Percentiles rank a stretch among this genome's conserved stretches.
phyloP scores from a whole-genome alignment of 2,888 invertebrate genomes.

The Lordiphosa andalusiaca region DNA sequence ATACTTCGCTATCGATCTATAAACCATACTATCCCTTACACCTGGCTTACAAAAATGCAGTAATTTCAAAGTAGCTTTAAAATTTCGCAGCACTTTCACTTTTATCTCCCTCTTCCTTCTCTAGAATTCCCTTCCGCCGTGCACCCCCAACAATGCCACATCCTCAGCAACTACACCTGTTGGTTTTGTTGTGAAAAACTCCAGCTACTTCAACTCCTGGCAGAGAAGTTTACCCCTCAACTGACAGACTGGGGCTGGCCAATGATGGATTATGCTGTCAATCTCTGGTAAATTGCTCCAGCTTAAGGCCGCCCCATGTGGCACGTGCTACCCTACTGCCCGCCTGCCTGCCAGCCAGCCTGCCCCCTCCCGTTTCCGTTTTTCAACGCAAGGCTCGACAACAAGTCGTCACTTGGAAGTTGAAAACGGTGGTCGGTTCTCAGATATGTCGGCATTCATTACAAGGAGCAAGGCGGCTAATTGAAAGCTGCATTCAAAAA shows the following conservation, averaged over 20 bases:
- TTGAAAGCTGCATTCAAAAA: conserved; percentile 69
- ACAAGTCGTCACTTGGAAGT: conserved; percentile 59
- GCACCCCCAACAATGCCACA: conserved; percentile 13
- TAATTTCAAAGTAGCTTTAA: no score
- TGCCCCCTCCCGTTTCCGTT: conserved; percentile 11
- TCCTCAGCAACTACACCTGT: conserved; percentile 52
- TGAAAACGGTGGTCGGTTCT: conserved; percentile 4
- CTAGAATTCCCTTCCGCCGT: neutral
- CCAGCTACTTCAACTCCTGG: conserved; percentile 30
- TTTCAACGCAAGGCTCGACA: conserved; percentile 19
- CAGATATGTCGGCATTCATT: conserved; percentile 61
- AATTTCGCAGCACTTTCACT: no score
- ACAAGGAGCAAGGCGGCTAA: conserved; percentile 70
- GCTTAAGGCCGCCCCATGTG: conserved; percentile 55
- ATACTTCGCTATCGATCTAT: no score
- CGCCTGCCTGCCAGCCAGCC: conserved; percentile 2
- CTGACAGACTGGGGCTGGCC: conserved; percentile 26
- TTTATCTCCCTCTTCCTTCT: neutral
- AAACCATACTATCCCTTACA: no score
- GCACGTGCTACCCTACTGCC: conserved; percentile 42
- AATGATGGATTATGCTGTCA: conserved; percentile 73
- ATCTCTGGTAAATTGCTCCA: conserved; percentile 67
- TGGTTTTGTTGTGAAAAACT: conserved; percentile 42
- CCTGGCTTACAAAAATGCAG: no score
- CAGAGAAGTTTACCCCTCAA: neutral